Percentiles rank a stretch among this genome's conserved stretches.
These are phyloP conservation scores for Otocyon megalotis DNA, from an alignment of 2,113 vertebrate species.

Conservation along the genomic window DNA sequence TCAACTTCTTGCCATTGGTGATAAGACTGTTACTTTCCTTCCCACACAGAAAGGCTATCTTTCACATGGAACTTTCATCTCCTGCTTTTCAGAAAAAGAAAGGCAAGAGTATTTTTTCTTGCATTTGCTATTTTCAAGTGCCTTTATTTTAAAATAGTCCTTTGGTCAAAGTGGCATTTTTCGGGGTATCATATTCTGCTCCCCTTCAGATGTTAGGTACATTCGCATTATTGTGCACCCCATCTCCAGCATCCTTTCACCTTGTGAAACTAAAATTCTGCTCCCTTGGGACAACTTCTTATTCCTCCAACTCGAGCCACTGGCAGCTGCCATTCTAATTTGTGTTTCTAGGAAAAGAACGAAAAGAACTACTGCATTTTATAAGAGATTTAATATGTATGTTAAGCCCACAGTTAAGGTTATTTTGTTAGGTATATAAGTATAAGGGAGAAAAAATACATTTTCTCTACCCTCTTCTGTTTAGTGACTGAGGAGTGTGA, in stretches of 20 bases:
- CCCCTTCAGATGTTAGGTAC: neutral
- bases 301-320: accelerated
- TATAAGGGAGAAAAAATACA: neutral
- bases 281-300: no score
- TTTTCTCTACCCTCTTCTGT: neutral
- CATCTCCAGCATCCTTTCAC: neutral
- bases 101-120: neutral
- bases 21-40: neutral
- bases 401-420: neutral
- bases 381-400: neutral
- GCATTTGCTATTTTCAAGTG: neutral
- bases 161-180: neutral
- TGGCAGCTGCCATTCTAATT: neutral
- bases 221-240: neutral
- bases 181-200: neutral
- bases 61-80: neutral
- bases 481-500: neutral
- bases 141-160: neutral
- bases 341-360: neutral
- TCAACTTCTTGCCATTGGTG: neutral
- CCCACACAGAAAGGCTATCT: neutral
- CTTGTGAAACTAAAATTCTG: neutral
- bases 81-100: neutral
- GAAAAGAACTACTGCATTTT: neutral
- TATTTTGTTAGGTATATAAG: neutral